Base-by-base conservation (phyloP, 2,113 vertebrate genomes). In the Tetrao urogallus region DNA sequence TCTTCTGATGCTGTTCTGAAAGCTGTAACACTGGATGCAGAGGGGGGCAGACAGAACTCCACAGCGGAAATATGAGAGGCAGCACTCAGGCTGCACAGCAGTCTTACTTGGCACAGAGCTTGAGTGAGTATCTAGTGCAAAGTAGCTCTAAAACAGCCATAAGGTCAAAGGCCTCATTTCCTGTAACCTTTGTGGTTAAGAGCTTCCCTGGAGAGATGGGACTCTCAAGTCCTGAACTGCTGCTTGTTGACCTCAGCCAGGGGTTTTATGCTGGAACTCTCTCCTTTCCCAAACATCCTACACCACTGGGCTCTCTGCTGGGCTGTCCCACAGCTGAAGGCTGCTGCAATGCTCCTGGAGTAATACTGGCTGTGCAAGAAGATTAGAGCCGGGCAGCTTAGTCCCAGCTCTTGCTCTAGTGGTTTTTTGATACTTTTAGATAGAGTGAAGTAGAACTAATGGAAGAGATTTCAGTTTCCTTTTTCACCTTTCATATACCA, bases 21-120 rank as follows among this genome's bases (percentile, higher is more conserved):
- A 50, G 40, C 38, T 25, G 2, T 4, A 12, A 36, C 2, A 5
- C 0, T 28, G 75, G 36, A 54, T 28, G 43, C 1, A 1, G 42
- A 73, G 47, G 12, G 7, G 67, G 17, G 21, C 20, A 22, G 48
- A 54, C 9, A 69, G 58, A 82, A 48, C 3, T 11, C 38, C 13
- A 7, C n/a, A 58, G 47, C 20, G n/a, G 48, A 78, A 27, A 38
- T 14, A 13, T 8, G 43, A 61, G 19, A 86, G 13, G 6, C 34
- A 48, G 45, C 17, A 30, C 10, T 86, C 47, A 32, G 48, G 16
- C 40, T 60, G 56, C 42, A 64, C 27, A 63, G 6, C 8, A 12
- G 12, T 27, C 63, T n/a, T 28, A 54, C 14, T 54, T 72, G 19
- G 19, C 22, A 16, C 38, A 43, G 34, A 72, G 34, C 15, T 42